Evolutionary conservation across 2,113 vertebrate genomes (phyloP), one percentile per base, ranked within the genome.

Genomic region (Eubucco bourcierii): DNA sequence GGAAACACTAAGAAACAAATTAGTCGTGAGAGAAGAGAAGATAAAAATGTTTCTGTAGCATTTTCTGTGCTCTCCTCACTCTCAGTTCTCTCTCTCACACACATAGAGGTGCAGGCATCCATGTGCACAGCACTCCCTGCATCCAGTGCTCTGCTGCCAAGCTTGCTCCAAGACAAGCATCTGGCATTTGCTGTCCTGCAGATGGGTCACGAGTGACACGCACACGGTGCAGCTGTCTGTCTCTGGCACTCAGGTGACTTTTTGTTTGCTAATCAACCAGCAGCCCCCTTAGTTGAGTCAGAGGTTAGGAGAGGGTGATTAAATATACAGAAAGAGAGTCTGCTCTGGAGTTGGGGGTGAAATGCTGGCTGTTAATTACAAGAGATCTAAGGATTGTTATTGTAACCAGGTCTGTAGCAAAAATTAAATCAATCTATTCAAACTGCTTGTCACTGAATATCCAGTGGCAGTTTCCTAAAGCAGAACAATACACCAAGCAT

Each of bases 381-480:
- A 39, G 59, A 84, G 76, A 37, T 52, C 44, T 87, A 83, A 87
- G 58, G 79, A 78, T 80, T 95, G 88, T 88, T 90, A 88, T 85
- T 95, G 91, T 94, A 75, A 71, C 79, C 4, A 5, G 56, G 80
- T 65, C 65, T 83, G 41, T 59, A 75, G 85, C 56, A 94, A 94
- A 92, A 94, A 94, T 95, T 93, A 93, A 93, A 95, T 96, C 81
- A 90, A 63, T 90, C 87, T 92, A 75, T 96, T 94, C 93, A 95
- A 80, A 74, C 81, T 72, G 31, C 61, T 87, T 78, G 58, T 39
- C 79, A 46, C 44, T 94, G 94, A 92, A 95, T 96, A 96, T 90
- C 90, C 95, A 92, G 25, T 4, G 73, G 90, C 82, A 84, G 73
- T 85, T 90, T 52, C 73, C 91, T 77, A 89, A 80, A 86, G 80